These are phyloP conservation scores for Triplophysa bombifrons DNA, from an alignment of 2,797 vertebrate species.

Conservation along the genomic window DNA sequence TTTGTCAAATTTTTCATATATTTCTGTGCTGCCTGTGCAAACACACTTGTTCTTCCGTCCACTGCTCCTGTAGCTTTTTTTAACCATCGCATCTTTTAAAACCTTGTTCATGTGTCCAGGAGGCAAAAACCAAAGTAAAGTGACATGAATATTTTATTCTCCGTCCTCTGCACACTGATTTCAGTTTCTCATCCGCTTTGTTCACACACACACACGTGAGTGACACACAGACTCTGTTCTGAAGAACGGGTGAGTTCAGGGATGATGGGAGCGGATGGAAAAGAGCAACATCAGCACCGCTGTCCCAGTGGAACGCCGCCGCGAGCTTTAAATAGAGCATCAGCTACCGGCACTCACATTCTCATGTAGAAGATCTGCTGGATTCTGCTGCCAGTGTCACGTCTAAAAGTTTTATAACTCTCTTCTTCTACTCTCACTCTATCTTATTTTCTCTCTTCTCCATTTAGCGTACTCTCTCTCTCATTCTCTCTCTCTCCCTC, in stretches of 20 bases:
- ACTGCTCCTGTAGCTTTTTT: slow-evolving; percentile 48
- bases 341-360: slow-evolving; percentile 57
- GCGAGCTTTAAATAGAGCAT: slow-evolving; percentile 65
- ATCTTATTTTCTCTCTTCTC: slow-evolving; percentile 7
- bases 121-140: slow-evolving; percentile 51
- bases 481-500: not conserved
- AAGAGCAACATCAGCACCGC: slow-evolving; percentile 72
- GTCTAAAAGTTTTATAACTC: slow-evolving; percentile 73
- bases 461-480: slow-evolving; percentile 12
- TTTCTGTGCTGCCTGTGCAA: not conserved
- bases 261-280: slow-evolving; percentile 61
- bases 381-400: slow-evolving; percentile 61
- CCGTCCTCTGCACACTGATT: slow-evolving; percentile 36
- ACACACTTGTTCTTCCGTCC: not conserved
- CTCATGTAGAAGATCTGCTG: slow-evolving; percentile 49
- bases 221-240: slow-evolving; percentile 63
- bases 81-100: slow-evolving; percentile 58
- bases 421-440: slow-evolving; percentile 20
- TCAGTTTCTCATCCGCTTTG: slow-evolving; percentile 57
- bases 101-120: slow-evolving; percentile 58
- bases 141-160: slow-evolving; percentile 64
- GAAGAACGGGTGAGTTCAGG: slow-evolving; percentile 49
- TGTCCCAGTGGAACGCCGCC: slow-evolving; percentile 54
- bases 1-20: not conserved
- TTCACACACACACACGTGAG: slow-evolving; percentile 50